Evolutionary conservation across 1,140 invertebrate species (phyloP), one percentile per base, ranked within the genome.

Genomic region (Trachelipus rathkii): DNA sequence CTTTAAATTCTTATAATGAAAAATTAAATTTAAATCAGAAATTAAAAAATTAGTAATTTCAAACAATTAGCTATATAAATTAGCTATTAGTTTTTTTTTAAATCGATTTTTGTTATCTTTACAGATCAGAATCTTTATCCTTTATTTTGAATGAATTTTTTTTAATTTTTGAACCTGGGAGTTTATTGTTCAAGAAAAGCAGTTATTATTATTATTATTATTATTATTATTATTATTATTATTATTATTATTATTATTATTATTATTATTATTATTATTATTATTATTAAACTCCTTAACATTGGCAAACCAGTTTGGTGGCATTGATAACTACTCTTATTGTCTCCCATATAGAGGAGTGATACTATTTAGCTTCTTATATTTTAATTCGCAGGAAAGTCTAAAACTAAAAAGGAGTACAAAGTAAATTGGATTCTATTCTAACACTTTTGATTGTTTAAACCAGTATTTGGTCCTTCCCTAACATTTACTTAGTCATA

Each of bases 401-500:
- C 11, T 60, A n/a, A 11, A n/a, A 11, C n/a, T 60, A 11, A n/a
- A 60, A 11, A 60, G n/a, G 11, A 11, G n/a, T 11, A 11, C 11
- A 11, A 60, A 11, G 11, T n/a, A 60, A 60, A 11, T 11, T 11
- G n/a, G 53, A 11, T 11, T 11, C n/a, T 60, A 60, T 11, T 11
- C 11, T 60, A 66, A n/a, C 21, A 23, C 15, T 66, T n/a, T n/a
- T 66, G 21, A 33, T 33, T n/a, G 44, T 15, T 50, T 44, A 73
- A 60, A 73, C 2, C 15, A 73, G 11, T 50, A 3, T 60, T 21
- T n/a, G n/a, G 8, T 13, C 15, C 43, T 15, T 44, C 2, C 5
- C 2, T 4, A n/a, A 23, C 10, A 1, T 73, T 44, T 73, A 72
- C 8, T 75, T 76, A 74, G 43, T 78, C 15, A 68, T 33, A 33